Evolutionary conservation across 2,888 invertebrate genomes (phyloP).

Genomic region (Carcina quercana): DNA sequence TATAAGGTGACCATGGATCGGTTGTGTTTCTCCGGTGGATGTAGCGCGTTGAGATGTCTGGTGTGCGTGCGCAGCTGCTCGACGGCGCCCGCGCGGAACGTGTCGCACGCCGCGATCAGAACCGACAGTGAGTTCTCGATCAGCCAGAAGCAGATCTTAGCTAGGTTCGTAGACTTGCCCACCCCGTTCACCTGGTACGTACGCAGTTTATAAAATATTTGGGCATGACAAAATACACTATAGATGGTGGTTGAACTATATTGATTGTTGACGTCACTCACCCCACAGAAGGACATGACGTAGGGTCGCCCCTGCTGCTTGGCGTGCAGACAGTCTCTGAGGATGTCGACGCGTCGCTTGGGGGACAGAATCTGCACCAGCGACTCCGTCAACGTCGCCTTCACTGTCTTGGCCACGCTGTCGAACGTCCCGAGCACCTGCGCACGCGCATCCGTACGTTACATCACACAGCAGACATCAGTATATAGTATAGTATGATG

Average conservation of each 20-base stretch:
- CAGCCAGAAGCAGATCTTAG: slow-evolving; percentile 99
- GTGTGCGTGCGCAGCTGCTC: slow-evolving; percentile 98
- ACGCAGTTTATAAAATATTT: too few relatives aligned
- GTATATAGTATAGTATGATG: too few relatives aligned
- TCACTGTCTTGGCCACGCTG: slow-evolving; percentile 91
- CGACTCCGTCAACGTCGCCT: slow-evolving; percentile 90
- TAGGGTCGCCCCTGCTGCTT: slow-evolving; percentile 90
- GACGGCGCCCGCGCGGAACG: slow-evolving; percentile 99
- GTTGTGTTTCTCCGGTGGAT: slow-evolving; percentile 83
- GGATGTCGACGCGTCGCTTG: slow-evolving; percentile 94
- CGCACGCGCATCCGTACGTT: too few relatives aligned
- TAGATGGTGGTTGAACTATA: too few relatives aligned
- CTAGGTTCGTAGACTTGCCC: slow-evolving; percentile 98
- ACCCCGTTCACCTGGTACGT: slow-evolving; percentile 94
- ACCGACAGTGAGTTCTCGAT: slow-evolving; percentile 97
- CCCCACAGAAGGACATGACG: slow-evolving; percentile 97
- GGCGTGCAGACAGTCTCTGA: slow-evolving; percentile 96
- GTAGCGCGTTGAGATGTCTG: slow-evolving; percentile 93
- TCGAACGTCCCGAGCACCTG: slow-evolving; percentile 94
- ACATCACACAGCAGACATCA: too few relatives aligned
- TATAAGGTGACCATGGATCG: slow-evolving; percentile 93
- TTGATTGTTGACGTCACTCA: slow-evolving; percentile 29
- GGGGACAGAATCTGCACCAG: slow-evolving; percentile 96
- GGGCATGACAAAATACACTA: too few relatives aligned
- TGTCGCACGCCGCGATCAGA: slow-evolving; percentile 98